Evolutionary conservation across 2,888 invertebrate species (phyloP), one percentile per base, ranked within the genome.

Genomic region (Phania funesta): DNA sequence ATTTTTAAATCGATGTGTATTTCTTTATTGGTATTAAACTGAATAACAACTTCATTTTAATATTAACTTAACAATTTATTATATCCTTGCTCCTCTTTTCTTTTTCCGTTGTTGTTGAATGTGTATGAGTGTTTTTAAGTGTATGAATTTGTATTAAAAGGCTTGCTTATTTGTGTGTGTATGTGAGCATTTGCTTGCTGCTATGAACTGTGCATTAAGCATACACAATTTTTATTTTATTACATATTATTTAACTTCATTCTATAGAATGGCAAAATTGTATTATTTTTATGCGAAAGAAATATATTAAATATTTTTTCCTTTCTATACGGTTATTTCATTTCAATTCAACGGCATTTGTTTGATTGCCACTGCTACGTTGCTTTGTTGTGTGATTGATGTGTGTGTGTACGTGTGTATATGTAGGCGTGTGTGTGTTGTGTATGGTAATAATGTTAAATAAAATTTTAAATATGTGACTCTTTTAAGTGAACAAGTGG

Each of bases 241-340:
- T 71, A 76, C 48, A 73, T 76, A 73, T 77, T 67, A 81, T 81
- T 81, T 77, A 77, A 77, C 77, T 77, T 81, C 62, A 62, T 62
- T 73, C 35, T 24, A 68, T 73, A 67, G 54, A 62, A 77, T 64
- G 73, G 73, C 29, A 77, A 81, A 80, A 81, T 81, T 67, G 62
- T 77, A 77, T 77, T 81, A 81, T 76, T 81, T 81, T 71, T 68
- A 62, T 64, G 58, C 11, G 60, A 60, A 68, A 56, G 20, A 44
- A 75, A 68, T 68, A 24, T 56, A 44, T 18, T 29, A 52, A 64
- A 38, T 38, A 38, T 64, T 62, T 18, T 41, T 24, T 20, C 16
- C 22, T 56, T 70, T 48, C 62, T 29, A 48, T 20, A 60, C n/a
- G 16, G n/a, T 65, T 67, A 81, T 76, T 81, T 81, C 35, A 52